Evolutionary conservation across 2,888 invertebrate species (phyloP).

Genomic region (Acronicta psi): DNA sequence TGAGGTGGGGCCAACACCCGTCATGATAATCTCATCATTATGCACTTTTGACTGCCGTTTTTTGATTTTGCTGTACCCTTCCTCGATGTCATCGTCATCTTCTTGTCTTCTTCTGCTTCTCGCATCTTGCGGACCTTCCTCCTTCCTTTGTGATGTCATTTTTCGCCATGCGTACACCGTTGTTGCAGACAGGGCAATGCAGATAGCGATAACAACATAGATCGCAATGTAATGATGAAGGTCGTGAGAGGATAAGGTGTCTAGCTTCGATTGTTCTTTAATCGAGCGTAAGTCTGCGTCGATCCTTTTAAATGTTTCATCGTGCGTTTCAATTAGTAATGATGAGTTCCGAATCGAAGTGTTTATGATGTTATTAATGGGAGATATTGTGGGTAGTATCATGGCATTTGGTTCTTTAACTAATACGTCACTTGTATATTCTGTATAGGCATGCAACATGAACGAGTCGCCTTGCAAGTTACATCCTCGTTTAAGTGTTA

Average conservation of each 20-base stretch:
- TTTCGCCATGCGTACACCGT: slow-evolving; percentile 11
- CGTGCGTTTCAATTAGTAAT: neutral
- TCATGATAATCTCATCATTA: neutral
- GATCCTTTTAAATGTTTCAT: slow-evolving; percentile 2
- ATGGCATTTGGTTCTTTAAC: neutral
- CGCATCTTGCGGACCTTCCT: slow-evolving; percentile 9
- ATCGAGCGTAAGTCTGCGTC: neutral
- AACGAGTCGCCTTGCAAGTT: slow-evolving; percentile 8
- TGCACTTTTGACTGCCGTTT: slow-evolving; percentile 6
- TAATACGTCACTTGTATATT: slow-evolving; percentile 2
- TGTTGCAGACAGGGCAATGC: slow-evolving; percentile 15
- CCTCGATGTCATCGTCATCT: slow-evolving; percentile 5
- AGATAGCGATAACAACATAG: slow-evolving; percentile 8
- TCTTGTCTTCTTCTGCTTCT: slow-evolving; percentile 6
- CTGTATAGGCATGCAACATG: neutral
- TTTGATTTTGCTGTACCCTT: slow-evolving; percentile 5
- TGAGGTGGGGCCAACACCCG: neutral
- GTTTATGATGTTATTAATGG: slow-evolving; percentile 4
- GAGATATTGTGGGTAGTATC: slow-evolving; percentile 5
- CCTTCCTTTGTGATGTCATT: slow-evolving; percentile 2
- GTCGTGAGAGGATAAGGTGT: slow-evolving; percentile 4
- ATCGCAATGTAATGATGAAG: slow-evolving; percentile 4
- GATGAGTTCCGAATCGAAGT: slow-evolving; percentile 8
- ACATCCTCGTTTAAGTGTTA: neutral
- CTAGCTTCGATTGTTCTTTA: slow-evolving; percentile 5